Conservation (phyloP, 2,797 vertebrate genomes). For the Propithecus perrieri region DNA sequence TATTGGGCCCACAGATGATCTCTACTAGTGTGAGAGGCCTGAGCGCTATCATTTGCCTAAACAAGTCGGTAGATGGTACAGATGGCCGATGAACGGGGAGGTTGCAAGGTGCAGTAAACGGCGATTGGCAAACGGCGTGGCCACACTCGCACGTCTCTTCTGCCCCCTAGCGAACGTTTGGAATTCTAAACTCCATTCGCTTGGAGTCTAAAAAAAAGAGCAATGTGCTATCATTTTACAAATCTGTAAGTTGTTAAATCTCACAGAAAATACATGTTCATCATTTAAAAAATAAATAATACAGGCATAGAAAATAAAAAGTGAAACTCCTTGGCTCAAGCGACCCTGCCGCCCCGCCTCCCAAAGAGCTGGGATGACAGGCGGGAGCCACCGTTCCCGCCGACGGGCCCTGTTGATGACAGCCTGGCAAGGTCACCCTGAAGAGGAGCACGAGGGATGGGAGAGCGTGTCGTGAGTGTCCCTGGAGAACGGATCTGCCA, state of each 20-base stretch:
- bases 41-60: neutral
- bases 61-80: rapidly evolving
- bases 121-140: rapidly evolving
- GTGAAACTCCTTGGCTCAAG: neutral
- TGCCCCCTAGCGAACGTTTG: constrained; percentile 32
- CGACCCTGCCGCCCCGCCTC: too few species aligned
- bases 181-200: neutral
- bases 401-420: neutral
- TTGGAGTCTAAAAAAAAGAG: neutral
- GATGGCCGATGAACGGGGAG: neutral
- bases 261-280: neutral
- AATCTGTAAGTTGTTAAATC: neutral
- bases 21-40: neutral
- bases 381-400: too few species aligned
- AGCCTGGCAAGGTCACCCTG: neutral
- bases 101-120: neutral
- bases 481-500: neutral
- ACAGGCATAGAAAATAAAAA: neutral
- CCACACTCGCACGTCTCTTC: neutral
- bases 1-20: neutral
- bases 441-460: neutral
- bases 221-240: neutral
- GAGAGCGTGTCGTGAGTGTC: neutral
- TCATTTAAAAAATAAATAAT: neutral
- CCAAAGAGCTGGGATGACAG: too few species aligned